Conservation (phyloP, 2,888 invertebrate genomes). For the Stomorhina lunata region DNA sequence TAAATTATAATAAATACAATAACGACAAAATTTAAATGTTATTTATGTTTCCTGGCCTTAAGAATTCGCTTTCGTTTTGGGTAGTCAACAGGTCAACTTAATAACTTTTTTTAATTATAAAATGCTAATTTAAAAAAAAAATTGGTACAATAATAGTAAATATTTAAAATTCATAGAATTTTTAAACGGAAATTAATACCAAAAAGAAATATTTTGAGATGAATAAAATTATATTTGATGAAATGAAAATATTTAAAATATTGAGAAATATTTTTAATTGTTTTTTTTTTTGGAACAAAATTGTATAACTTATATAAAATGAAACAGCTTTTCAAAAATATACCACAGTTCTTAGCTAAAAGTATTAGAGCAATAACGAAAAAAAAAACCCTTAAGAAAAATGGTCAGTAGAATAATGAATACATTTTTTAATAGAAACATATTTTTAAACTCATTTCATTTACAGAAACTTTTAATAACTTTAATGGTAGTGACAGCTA, state of each 20-base stretch:
- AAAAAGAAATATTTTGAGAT: neutral
- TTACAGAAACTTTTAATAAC: conserved; percentile 34
- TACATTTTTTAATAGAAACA: neutral
- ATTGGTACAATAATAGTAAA: neutral
- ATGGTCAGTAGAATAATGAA: conserved; percentile 6
- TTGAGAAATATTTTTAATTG: neutral
- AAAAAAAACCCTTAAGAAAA: neutral
- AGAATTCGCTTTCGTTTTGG: no score
- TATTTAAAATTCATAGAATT: conserved; percentile 44
- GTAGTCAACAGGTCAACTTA: no score
- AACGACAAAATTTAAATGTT: no score
- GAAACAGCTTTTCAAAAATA: neutral
- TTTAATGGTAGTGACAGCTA: neutral
- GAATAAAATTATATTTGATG: neutral
- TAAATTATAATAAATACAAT: no score
- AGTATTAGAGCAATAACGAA: neutral
- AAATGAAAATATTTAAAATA: neutral
- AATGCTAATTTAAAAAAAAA: no score
- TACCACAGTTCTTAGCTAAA: conserved; percentile 15
- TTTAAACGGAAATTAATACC: conserved; percentile 48
- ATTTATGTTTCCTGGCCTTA: no score
- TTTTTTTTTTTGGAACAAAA: conserved; percentile 1
- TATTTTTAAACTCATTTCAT: neutral
- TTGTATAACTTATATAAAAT: conserved; percentile 30
- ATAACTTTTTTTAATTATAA: no score